Evolutionary conservation across 2,888 invertebrate species (phyloP), one percentile per base, ranked within the genome.

Genomic region (Shargacucullia verbasci): DNA sequence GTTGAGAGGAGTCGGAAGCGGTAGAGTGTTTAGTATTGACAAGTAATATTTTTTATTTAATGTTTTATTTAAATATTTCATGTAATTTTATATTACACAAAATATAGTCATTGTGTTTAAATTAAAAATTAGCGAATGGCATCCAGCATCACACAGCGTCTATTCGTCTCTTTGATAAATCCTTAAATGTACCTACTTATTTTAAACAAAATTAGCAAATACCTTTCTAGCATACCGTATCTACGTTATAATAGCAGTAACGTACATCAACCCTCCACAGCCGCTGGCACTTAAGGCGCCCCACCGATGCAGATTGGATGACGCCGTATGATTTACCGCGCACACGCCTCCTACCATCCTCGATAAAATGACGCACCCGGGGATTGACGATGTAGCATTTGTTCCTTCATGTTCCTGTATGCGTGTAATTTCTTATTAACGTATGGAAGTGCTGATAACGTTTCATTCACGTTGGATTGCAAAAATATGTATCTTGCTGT

Each of bases 291-390:
- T 79, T 79, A 71, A 76, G 70, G 62, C 63, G 60, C 67, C 65
- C 73, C 70, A 55, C 58, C 63, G 70, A 78, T 82, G 81, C 82
- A 84, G 83, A 82, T 78, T 79, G 78, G 77, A 79, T 80, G 78
- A 78, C 78, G 73, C 70, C 67, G 68, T 70, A 76, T 80, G 82
- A 83, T 82, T 82, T 81, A 84, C 77, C 62, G 70, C 58, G 54
- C 62, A 63, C 48, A 71, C 63, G 66, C 62, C 59, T 54, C 66
- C 57, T 52, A 34, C 59, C 61, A 54, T 64, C 63, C 53, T 52
- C 71, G 67, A 73, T 70, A 76, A 78, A 77, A 80, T 76, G 73
- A 73, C 70, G 67, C 73, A 68, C 70, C 27, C 12, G 69, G 68
- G 69, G 60, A 71, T 79, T 61, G 47, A 64, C 54, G 59, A 39